A percentile compares a stretch with the other conserved stretches of the same genome.
Conservation (phyloP, 2,797 vertebrate genomes). For the Bradypodion pumilum region DNA sequence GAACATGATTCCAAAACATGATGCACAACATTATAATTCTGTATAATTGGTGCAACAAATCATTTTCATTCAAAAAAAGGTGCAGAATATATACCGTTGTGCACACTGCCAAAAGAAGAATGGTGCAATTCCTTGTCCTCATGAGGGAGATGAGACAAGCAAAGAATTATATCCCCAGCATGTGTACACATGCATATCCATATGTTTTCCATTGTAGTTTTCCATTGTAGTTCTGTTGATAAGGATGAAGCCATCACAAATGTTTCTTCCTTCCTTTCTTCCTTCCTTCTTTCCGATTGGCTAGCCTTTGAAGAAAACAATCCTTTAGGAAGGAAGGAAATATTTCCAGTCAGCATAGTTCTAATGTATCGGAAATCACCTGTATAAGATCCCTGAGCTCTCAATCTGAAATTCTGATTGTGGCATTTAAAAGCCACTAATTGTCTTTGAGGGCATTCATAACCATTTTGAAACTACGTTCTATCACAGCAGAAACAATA, state of each 20-base stretch:
- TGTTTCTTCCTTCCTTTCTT: background rate
- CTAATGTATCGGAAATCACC: constrained; percentile 3
- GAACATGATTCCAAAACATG: too few relatives aligned
- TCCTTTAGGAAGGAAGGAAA: background rate
- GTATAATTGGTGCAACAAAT: too few relatives aligned
- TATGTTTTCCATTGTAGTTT: background rate
- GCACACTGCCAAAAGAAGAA: too few relatives aligned
- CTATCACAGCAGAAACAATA: background rate
- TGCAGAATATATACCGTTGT: too few relatives aligned
- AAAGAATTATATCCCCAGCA: too few relatives aligned
- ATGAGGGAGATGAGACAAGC: too few relatives aligned
- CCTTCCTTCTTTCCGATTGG: background rate
- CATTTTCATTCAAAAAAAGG: too few relatives aligned
- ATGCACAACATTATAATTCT: too few relatives aligned
- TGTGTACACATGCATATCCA: background rate
- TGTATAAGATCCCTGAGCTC: background rate
- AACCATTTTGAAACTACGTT: background rate
- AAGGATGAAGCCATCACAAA: background rate
- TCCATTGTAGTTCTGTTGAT: background rate
- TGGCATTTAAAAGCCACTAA: constrained; percentile 34
- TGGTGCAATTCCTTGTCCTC: too few relatives aligned
- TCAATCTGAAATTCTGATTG: background rate
- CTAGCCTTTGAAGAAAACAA: background rate
- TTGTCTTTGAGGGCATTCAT: background rate
- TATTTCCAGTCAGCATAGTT: constrained; percentile 3